Evolutionary conservation across 2,888 invertebrate genomes (phyloP).

Genomic region (Orchestes rusci): DNA sequence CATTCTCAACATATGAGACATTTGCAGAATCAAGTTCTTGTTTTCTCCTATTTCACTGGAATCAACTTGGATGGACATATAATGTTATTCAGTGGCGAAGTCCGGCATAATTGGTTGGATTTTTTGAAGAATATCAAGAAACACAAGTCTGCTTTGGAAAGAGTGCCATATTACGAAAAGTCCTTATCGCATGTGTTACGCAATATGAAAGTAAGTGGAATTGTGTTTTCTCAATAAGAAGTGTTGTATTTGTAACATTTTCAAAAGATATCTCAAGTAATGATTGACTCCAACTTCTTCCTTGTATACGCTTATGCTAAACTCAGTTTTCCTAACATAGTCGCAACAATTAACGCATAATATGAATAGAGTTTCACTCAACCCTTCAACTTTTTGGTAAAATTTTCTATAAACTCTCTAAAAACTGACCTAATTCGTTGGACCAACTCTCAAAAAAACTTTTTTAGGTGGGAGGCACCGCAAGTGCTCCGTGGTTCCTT

Average conservation of each 20-base stretch:
- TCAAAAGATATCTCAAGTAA: too few species aligned
- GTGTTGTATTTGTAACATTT: neutral
- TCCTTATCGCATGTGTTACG: slow-evolving; percentile 77
- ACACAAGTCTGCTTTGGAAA: slow-evolving; percentile 63
- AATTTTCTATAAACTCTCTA: too few species aligned
- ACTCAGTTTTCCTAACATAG: too few species aligned
- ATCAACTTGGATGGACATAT: slow-evolving; percentile 86
- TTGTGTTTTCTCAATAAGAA: neutral
- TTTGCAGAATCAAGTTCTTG: slow-evolving; percentile 62
- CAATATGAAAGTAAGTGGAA: slow-evolving; percentile 66
- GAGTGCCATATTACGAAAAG: slow-evolving; percentile 77
- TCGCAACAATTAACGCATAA: too few species aligned
- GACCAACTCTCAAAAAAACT: too few species aligned
- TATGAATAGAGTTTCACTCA: too few species aligned
- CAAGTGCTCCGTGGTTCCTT: too few species aligned
- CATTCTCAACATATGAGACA: slow-evolving; percentile 64
- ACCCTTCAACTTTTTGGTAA: too few species aligned
- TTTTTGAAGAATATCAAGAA: slow-evolving; percentile 73
- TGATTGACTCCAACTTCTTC: too few species aligned
- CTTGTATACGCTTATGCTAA: too few species aligned
- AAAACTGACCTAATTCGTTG: too few species aligned
- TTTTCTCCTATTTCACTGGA: slow-evolving; percentile 85
- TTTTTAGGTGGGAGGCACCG: too few species aligned
- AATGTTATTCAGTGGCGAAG: slow-evolving; percentile 87
- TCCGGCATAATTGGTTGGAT: slow-evolving; percentile 88